phyloP scores from a whole-genome alignment of 2,113 vertebrate genomes.

The Bujurquina vittata region DNA sequence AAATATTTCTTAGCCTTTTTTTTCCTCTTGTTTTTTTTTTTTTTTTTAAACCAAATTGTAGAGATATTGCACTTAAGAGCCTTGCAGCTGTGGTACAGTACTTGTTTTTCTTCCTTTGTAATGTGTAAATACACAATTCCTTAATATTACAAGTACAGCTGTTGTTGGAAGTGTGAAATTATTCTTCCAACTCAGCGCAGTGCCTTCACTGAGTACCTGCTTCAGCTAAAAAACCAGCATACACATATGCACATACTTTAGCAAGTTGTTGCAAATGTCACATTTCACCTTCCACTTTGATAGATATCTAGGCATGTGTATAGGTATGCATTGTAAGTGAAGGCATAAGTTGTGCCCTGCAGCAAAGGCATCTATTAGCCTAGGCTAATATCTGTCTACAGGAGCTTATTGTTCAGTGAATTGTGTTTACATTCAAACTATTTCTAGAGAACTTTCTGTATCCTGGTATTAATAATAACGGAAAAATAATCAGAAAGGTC shows the following conservation, averaged over 20 bases:
- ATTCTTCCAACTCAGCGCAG: background rate
- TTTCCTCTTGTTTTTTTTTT: background rate
- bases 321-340: background rate
- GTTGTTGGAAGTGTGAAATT: background rate
- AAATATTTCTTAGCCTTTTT: background rate
- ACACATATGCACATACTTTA: background rate
- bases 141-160: background rate
- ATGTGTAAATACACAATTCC: background rate
- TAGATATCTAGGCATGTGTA: background rate
- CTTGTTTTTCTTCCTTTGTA: background rate
- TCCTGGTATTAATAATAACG: no score
- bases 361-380: background rate
- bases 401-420: background rate
- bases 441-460: no score
- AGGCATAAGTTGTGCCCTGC: background rate
- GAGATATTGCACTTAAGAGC: background rate
- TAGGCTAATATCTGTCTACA: background rate
- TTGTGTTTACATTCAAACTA: background rate
- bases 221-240: background rate
- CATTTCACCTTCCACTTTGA: background rate
- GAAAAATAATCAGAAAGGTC: no score
- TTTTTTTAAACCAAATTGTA: background rate
- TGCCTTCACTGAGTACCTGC: background rate
- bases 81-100: background rate
- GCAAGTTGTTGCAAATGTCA: background rate